Evolutionary conservation across 2,113 vertebrate genomes (phyloP), one percentile per base, ranked within the genome.

Genomic region (Apteryx owenii): DNA sequence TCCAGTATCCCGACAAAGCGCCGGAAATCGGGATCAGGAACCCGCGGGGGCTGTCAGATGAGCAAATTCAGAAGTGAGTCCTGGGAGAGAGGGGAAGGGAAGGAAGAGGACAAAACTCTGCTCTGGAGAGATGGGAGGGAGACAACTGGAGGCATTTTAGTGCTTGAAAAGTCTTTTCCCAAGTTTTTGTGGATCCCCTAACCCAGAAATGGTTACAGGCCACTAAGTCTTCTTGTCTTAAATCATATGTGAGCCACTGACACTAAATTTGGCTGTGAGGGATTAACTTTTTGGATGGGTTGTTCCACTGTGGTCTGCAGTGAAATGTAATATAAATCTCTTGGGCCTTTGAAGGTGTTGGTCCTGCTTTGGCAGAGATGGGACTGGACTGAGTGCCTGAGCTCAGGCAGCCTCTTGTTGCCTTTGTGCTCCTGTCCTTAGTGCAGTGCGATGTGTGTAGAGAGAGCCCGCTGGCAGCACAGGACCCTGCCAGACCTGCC

Each of bases 31-130:
- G 98, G 10, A 98, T 99, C 68, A 98, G 98, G 31, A 99, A 99
- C 91, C 99, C 99, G 0, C 98, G 99, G 25, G 99, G 99, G 5
- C 99, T 99, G n/a, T 99, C 99, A 13, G 99, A 99, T 95, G 99
- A 99, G 85, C 99, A 99, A 89, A 98, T 99, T 81, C 98, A 98
- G 93, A 99, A 99, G 99, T 99, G 95, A 98, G 98, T 94, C 61
- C 50, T 0, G 2, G 33, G 40, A 73, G 31, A 33, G 69, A 3
- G 20, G 48, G 48, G 38, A 29, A 88, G 66, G 70, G 53, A 26
- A 46, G 53, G 38, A 42, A 73, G 26, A 42, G 61, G 9, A 8
- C 0, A 3, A 15, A 50, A 7, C 23, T 66, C 87, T 83, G 4
- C 7, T 40, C 6, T 3, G 0, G 38, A 73, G 29, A 33, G n/a